Base-by-base conservation (phyloP, 1,140 invertebrate species). In the Tetranychus urticae region DNA sequence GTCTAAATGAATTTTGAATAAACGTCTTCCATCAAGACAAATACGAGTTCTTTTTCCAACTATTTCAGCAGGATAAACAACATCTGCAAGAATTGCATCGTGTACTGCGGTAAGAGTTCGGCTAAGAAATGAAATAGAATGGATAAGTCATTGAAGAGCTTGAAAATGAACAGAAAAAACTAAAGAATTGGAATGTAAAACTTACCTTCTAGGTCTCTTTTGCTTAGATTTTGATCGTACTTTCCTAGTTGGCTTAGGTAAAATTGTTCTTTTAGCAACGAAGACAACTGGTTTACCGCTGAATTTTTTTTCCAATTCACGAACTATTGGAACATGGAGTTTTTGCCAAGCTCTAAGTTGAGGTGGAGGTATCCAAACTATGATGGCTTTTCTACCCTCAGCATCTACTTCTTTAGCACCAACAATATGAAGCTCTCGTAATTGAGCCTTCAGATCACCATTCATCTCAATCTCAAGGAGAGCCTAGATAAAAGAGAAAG, bases 301-400 rank as follows among this genome's bases (percentile, higher is more conserved):
- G 77, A 98, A 97, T 73, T 98, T 99, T 81, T 99, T 99, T 73
- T 99, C 96, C 66, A 99, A 73, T 73, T 99, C 96, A 66, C 94
- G 80, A 34, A 98, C 93, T 63, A 99, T 75, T 63, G 90, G 80
- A 58, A 86, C 85, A 73, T 99, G 94, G 66, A 98, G 86, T 74
- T 97, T 97, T 76, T 98, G 96, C 80, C 96, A 98, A 39, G 82
- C 79, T 72, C 87, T 90, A 71, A 97, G 76, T 75, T 97, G 93
- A 56, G 93, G 92, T 75, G 97, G 92, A 57, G 96, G 96, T 63
- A 98, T 93, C 73, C 93, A 97, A 72, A 99, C 93, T 68, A 98
- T 90, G 71, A 98, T 88, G 48, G 87, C 86, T 77, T 93, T 94
- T 71, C 93, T 93, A 70, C 84, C 86, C 10, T 86, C 80, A 62